Conservation (phyloP, 2,888 invertebrate genomes). For the Neoaliturus tenellus region DNA sequence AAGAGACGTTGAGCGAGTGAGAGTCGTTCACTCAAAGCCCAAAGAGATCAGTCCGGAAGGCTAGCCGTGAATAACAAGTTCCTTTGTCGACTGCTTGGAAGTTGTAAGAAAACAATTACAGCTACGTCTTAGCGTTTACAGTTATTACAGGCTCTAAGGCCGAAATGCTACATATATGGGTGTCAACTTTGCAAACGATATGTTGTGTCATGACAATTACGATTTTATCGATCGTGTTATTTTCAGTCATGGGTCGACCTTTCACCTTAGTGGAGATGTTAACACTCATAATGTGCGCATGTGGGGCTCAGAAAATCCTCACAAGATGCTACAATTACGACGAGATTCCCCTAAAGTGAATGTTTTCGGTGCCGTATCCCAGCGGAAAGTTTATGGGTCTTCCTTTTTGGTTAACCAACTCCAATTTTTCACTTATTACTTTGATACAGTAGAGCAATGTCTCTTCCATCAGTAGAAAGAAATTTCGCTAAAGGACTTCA, state of each 20-base stretch:
- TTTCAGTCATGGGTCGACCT: background rate
- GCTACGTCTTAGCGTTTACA: too few species aligned
- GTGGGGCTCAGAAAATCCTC: conserved; percentile 44
- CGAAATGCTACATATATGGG: too few species aligned
- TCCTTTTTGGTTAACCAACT: conserved; percentile 37
- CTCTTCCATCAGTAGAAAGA: conserved; percentile 45
- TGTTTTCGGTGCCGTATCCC: conserved; percentile 35
- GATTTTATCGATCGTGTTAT: background rate
- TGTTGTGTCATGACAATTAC: too few species aligned
- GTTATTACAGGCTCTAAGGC: too few species aligned
- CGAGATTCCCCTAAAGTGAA: conserved; percentile 8
- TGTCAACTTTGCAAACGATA: too few species aligned
- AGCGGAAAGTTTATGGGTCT: conserved; percentile 38
- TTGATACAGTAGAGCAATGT: conserved; percentile 28
- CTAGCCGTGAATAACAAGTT: background rate
- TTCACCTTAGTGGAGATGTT: conserved; percentile 5
- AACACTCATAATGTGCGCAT: conserved; percentile 4
- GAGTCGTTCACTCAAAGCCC: conserved; percentile 37
- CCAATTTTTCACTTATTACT: conserved; percentile 15
- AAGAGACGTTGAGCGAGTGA: conserved; percentile 49
- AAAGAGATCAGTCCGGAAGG: conserved; percentile 29
- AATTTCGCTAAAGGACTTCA: conserved; percentile 22
- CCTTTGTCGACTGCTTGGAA: background rate
- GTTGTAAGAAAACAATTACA: background rate
- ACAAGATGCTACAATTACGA: conserved; percentile 14